phyloP scores from a whole-genome alignment of 92 coral and sea anemone genomes.

The Scolanthus callimorphus region DNA sequence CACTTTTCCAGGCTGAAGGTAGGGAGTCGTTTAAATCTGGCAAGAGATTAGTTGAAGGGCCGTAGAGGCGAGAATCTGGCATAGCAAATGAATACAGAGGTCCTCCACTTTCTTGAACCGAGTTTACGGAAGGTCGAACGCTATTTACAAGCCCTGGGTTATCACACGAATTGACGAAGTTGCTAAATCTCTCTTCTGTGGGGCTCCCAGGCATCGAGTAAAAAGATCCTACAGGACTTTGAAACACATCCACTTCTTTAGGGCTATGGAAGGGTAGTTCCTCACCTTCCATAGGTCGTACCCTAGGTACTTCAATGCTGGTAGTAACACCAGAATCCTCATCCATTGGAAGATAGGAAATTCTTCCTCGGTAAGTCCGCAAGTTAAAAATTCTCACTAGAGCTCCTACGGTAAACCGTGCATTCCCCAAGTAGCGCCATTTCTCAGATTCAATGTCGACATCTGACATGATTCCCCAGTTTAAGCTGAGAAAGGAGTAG shows the following conservation, averaged over 20 bases:
- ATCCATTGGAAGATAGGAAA: slow-evolving; percentile 63
- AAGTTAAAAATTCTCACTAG: slow-evolving; percentile 66
- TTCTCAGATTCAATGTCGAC: slow-evolving; percentile 96
- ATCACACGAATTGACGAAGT: slow-evolving; percentile 1
- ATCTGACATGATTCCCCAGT: slow-evolving; percentile 88
- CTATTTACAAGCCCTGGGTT: slow-evolving; percentile 10
- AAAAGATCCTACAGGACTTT: slow-evolving; percentile 29
- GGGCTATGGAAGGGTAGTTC: background rate
- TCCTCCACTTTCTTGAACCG: background rate
- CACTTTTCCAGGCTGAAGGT: slow-evolving; percentile 74
- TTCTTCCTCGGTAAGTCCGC: slow-evolving; percentile 70
- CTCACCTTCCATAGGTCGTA: slow-evolving; percentile 2
- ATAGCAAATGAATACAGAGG: background rate
- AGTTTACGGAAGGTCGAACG: slow-evolving; percentile 9
- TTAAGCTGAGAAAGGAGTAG: slow-evolving; percentile 74
- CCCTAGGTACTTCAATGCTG: slow-evolving; percentile 7
- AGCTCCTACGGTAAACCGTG: slow-evolving; percentile 74
- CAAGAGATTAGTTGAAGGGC: slow-evolving; percentile 50
- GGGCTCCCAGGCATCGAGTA: background rate
- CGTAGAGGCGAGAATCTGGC: slow-evolving; percentile 1
- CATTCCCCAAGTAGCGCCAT: slow-evolving; percentile 80
- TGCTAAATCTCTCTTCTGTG: slow-evolving; percentile 7
- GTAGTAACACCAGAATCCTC: slow-evolving; percentile 7
- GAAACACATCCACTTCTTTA: slow-evolving; percentile 1
- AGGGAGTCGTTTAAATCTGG: slow-evolving; percentile 47